phyloP scores from a whole-genome alignment of 2,113 vertebrate species.

The Pyxicephalus adspersus region DNA sequence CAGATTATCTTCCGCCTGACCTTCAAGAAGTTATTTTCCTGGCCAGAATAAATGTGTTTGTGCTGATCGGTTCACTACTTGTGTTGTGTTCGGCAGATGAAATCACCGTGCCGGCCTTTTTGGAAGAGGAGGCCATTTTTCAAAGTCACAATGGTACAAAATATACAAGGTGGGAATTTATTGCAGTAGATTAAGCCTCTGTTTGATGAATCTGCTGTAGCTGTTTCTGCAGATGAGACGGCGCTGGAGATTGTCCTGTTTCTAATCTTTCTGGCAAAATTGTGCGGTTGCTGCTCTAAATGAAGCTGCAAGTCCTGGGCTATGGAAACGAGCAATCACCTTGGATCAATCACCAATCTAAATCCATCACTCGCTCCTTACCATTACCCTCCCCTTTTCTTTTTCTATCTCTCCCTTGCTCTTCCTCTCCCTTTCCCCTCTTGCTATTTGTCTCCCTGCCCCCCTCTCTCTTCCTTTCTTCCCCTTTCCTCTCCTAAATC shows the following conservation, averaged over 20 bases:
- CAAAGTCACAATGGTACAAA: not conserved
- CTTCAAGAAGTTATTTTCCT: not conserved
- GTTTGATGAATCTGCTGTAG: constrained; percentile 20
- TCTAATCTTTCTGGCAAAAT: not conserved
- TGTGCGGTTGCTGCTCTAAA: not conserved
- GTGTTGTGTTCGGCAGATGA: not conserved
- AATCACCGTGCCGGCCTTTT: not conserved
- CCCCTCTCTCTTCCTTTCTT: no score
- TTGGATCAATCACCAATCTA: no score
- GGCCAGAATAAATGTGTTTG: not conserved
- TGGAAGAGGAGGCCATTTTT: constrained; percentile 2
- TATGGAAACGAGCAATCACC: no score
- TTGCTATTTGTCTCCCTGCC: no score
- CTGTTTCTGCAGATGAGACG: not conserved
- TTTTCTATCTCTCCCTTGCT: no score
- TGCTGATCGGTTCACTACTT: not conserved
- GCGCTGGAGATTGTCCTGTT: not conserved
- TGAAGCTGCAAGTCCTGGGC: no score
- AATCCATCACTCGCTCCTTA: no score
- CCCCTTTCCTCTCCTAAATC: no score
- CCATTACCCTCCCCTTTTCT: no score
- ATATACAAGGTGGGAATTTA: not conserved
- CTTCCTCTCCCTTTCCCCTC: no score
- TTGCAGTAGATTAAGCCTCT: not conserved
- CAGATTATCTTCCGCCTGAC: not conserved